These are phyloP conservation scores for Epicampocera succincta DNA, from an alignment of 2,888 invertebrate species.

Conservation along the genomic window DNA sequence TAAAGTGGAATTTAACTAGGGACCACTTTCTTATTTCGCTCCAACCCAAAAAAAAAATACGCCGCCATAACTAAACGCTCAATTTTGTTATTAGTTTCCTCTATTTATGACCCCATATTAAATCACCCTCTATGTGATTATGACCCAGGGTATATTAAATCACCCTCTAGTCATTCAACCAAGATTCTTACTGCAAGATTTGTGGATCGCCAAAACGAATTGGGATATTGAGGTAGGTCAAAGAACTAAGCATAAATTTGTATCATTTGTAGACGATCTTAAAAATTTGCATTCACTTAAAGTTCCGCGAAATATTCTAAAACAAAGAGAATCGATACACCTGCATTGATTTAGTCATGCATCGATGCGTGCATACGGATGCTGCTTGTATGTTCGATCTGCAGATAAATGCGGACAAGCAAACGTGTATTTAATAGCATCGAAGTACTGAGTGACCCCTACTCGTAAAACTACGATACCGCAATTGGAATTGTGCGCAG, in stretches of 20 bases:
- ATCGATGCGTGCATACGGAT: not conserved
- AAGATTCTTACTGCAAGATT: constrained; percentile 55
- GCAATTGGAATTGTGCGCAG: constrained; percentile 5
- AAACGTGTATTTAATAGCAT: not conserved
- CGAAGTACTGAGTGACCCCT: not conserved
- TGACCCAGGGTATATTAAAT: too few species aligned
- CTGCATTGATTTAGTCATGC: not conserved
- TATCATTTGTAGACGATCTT: constrained; percentile 15
- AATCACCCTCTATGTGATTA: too few species aligned
- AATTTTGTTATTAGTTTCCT: too few species aligned
- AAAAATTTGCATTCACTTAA: constrained; percentile 25
- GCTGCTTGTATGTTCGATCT: not conserved
- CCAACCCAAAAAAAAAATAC: too few species aligned
- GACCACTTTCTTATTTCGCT: too few species aligned
- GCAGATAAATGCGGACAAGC: not conserved
- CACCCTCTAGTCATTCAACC: constrained; percentile 56
- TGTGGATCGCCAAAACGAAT: constrained; percentile 27
- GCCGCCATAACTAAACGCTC: too few species aligned
- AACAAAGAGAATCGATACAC: not conserved
- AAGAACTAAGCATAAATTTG: constrained; percentile 1
- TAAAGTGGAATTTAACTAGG: too few species aligned
- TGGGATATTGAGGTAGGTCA: constrained; percentile 4
- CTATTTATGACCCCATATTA: too few species aligned
- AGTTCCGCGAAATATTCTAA: constrained; percentile 3
- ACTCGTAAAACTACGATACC: constrained; percentile 26